Evolutionary conservation across 2,797 vertebrate species (phyloP), one percentile per base, ranked within the genome.

Genomic region (Danio choprae): DNA sequence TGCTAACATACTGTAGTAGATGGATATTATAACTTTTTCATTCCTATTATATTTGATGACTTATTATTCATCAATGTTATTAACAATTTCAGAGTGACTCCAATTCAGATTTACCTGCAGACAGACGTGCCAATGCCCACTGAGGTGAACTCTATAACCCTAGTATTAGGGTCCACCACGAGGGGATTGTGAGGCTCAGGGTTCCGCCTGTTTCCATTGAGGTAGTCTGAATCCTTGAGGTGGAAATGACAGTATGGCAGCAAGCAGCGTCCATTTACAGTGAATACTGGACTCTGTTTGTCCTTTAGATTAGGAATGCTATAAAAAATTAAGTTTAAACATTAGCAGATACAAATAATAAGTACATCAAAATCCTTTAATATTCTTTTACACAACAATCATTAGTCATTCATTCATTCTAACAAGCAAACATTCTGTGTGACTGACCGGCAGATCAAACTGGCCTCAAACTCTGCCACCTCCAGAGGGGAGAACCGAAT

Each of bases 241-340:
- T 96, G 91, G 76, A 96, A 95, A 86, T 96, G 95, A 82, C 92
- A 95, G 43, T 83, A 77, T 0, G 91, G 90, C 79, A 96, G 89
- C 56, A 89, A 56, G 79, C 96, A 94, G 76, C 84, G 85, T 15
- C 96, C 97, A 59, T 84, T 92, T 60, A 95, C 82, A 0, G 65
- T 15, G 41, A 99, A 67, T 22, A 80, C 50, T 0, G 90, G 95
- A 56, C 88, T 76, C 71, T 88, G 83, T 5, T 87, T 80, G 0
- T 90, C 87, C 22, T 88, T 86, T 82, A 97, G 84, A 88, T 98
- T 97, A 10, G 93, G 90, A 74, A 98, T 94, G 58, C 96, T 99
- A 48, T 22, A 62, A 63, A 38, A 60, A 0, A 36, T 48, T 72
- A 55, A 44, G 4, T 53, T 64, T 36, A 53, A 22, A 43, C 43